Base-by-base conservation (phyloP, 2,888 invertebrate species). In the Bimastos eiseni region DNA sequence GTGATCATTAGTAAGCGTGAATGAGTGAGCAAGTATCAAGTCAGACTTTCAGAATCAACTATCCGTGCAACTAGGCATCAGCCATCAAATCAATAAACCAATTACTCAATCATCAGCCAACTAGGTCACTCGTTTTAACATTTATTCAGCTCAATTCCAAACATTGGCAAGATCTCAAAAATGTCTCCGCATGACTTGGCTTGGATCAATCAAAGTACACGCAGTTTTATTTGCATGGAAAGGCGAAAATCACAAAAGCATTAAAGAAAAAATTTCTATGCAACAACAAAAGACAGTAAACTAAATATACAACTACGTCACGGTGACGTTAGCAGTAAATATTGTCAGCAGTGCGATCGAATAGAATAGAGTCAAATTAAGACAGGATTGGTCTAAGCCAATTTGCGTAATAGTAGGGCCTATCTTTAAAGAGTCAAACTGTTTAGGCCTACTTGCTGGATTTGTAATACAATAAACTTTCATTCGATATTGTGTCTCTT, bases 181-280 rank as follows among this genome's bases (percentile, higher is more conserved):
- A n/a, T 70, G 70, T 30, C 70, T n/a, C n/a, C 70, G 70, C 8
- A n/a, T n/a, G 5, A 70, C 1, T 70, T 1, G n/a, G n/a, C 30
- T n/a, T n/a, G n/a, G n/a, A n/a, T n/a, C 70, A n/a, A 70, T 70
- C 70, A 70, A 70, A 70, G 70, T 49, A 24, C 49, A 49, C 49
- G 49, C 49, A 49, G 21, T 70, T 8, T 8, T n/a, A n/a, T 70
- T 70, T 70, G 70, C 70, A 70, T n/a, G n/a, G n/a, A 70, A 70
- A 70, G 70, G 70, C 70, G n/a, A 70, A 70, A 70, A 70, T 70
- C 70, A 70, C 70, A 70, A 70, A 70, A n/a, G 70, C 70, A 70
- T 70, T 70, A 30, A 70, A n/a, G 30, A 70, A 70, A n/a, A n/a
- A n/a, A 11, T 70, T 70, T 70, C 30, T 70, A 70, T 1, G 70